A percentile compares a stretch with the other conserved stretches of the same genome.
Evolutionary conservation across 2,797 vertebrate genomes (phyloP).

Genomic region (Capromys pilorides): DNA sequence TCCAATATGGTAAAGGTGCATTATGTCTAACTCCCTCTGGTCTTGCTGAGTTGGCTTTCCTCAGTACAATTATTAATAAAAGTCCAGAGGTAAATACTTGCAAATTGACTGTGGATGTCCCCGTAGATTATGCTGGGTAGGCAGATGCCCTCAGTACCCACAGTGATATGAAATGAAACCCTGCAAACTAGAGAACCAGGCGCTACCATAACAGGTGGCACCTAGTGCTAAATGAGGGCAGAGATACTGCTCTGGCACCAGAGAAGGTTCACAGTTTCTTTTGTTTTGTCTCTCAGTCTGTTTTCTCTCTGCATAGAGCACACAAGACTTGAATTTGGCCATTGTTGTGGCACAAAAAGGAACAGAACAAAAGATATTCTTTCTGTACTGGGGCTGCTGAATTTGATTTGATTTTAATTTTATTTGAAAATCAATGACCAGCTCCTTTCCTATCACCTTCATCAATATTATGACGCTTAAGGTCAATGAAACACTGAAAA

Average conservation of each 20-base stretch:
- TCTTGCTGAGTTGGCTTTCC: not conserved
- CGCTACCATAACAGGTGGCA: not conserved
- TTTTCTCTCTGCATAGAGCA: not conserved
- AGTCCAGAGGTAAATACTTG: not conserved
- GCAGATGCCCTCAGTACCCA: not conserved
- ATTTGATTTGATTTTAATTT: slow-evolving; percentile 62
- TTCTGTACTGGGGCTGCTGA: not conserved
- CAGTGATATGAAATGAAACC: not conserved
- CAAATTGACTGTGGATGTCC: not conserved
- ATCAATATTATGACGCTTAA: not conserved
- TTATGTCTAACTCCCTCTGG: not conserved
- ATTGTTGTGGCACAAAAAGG: slow-evolving; percentile 1
- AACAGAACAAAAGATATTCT: not conserved
- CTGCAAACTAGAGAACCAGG: not conserved
- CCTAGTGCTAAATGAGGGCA: not conserved
- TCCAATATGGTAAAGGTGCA: not conserved
- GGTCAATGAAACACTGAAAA: not conserved
- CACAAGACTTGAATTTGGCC: not conserved
- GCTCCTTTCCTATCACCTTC: not conserved
- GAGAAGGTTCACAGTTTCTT: not conserved
- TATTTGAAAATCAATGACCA: not conserved
- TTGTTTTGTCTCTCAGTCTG: not conserved
- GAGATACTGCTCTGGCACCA: not conserved
- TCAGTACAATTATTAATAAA: not conserved
- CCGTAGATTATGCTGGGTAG: not conserved